These are phyloP conservation scores for Leptinotarsa peninsularis DNA, from an alignment of 2,888 invertebrate genomes.

Conservation along the genomic window DNA sequence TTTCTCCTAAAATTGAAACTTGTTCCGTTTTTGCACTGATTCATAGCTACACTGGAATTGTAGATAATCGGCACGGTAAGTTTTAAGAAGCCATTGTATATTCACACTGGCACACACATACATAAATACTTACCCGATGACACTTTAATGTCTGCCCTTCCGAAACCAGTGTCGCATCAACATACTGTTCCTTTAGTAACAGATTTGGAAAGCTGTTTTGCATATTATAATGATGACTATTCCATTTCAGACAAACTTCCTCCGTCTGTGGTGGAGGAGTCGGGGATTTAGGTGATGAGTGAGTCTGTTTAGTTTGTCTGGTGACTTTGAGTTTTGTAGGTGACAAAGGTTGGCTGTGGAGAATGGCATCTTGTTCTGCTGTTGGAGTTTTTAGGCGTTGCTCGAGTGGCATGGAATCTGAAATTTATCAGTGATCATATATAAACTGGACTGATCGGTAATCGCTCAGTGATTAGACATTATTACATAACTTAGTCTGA, in stretches of 20 bases:
- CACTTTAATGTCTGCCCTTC: constrained; percentile 69
- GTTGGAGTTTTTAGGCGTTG: constrained; percentile 50
- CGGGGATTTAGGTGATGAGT: constrained; percentile 33
- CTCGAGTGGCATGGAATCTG: constrained; percentile 60
- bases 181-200: constrained; percentile 68
- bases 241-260: constrained; percentile 69
- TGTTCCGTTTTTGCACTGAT: no score
- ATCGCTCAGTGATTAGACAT: no score
- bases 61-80: no score
- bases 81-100: background rate
- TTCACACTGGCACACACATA: background rate
- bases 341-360: constrained; percentile 59
- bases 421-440: constrained; percentile 29
- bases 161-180: constrained; percentile 70
- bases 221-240: constrained; percentile 70
- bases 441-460: background rate
- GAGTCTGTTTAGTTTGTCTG: constrained; percentile 51
- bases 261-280: constrained; percentile 44
- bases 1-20: no score
- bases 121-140: constrained; percentile 64
- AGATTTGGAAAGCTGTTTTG: constrained; percentile 68
- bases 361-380: constrained; percentile 42
- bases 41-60: no score
- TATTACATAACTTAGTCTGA: no score
- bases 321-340: constrained; percentile 63